Evolutionary conservation across 2,888 invertebrate species (phyloP), one percentile per base, ranked within the genome.

Genomic region (Drosophila seclusa): DNA sequence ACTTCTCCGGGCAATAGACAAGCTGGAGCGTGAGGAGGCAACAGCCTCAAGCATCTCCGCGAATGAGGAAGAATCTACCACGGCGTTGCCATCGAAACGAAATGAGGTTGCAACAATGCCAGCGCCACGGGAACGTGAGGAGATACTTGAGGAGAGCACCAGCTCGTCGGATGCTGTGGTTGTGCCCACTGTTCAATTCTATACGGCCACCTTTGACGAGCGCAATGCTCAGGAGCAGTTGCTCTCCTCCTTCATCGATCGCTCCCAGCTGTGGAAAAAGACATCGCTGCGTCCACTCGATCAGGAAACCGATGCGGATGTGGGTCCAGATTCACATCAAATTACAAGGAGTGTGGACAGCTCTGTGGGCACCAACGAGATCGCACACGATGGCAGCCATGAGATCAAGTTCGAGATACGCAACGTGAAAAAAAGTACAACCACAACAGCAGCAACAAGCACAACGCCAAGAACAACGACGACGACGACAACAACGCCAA

Each of bases 1-100:
- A 1, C 93, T 97, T 49, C 93, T 97, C 7, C 95, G 95, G 93
- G 97, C 97, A 16, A 94, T 97, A 6, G 95, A 95, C 59, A 96
- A 97, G 86, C 93, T 97, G 57, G 97, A 97, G 92, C 95, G 95
- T 76, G 95, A 95, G 75, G 94, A 94, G 57, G 83, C 78, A 1
- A 79, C 80, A 0, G 36, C 59, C 0, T 18, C 54, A 6, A 80
- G 71, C 0, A 60, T 72, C 5, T 67, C 67, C 1, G 81, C 79
- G 5, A 89, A 16, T 21, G 57, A 54, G 13, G 73, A 64, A n/a
- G 69, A 53, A 34, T 21, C 66, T 1, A 72, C 61, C n/a, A 81
- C 66, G 0, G 52, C 45, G 24, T 32, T 65, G 0, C 67, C 82
- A 0, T 36, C 59, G 4, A 57, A 50, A 7, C 65, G 38, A 5